These are phyloP conservation scores for Drosophila incognita DNA, from an alignment of 2,888 invertebrate genomes.

Conservation along the genomic window DNA sequence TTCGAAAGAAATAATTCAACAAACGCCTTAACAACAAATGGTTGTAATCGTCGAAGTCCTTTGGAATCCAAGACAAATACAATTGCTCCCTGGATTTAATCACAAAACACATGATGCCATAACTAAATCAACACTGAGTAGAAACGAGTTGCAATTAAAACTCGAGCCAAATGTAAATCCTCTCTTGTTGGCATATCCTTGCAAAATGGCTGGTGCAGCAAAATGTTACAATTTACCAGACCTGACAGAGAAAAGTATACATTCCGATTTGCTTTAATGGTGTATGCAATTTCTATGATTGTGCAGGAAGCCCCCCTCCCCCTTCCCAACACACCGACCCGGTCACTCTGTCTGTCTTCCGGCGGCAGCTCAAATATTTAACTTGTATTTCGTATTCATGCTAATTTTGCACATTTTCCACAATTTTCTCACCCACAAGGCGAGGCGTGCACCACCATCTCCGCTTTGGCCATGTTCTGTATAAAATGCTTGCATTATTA, in stretches of 20 bases:
- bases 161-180: conserved; percentile 32
- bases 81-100: conserved; percentile 1
- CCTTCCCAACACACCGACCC: background rate
- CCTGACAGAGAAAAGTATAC: conserved; percentile 21
- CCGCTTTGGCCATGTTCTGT: conserved; percentile 32
- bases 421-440: conserved; percentile 70
- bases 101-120: background rate
- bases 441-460: conserved; percentile 1
- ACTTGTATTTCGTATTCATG: conserved; percentile 80
- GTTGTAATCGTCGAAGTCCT: background rate
- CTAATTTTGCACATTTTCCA: conserved; percentile 79
- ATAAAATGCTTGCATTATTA: conserved; percentile 53
- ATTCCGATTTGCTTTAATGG: conserved; percentile 51
- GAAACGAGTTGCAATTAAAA: conserved; percentile 48
- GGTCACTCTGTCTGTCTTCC: background rate
- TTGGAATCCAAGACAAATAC: background rate
- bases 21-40: background rate
- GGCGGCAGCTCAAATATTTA: conserved; percentile 74
- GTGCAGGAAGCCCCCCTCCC: conserved; percentile 9
- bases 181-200: conserved; percentile 13
- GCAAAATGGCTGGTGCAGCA: conserved; percentile 44
- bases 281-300: conserved; percentile 59
- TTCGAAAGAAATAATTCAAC: background rate
- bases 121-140: conserved; percentile 4
- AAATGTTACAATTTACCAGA: conserved; percentile 39